Evolutionary conservation across 2,113 vertebrate species (phyloP).

Genomic region (Leptobrachium ailaonicum): DNA sequence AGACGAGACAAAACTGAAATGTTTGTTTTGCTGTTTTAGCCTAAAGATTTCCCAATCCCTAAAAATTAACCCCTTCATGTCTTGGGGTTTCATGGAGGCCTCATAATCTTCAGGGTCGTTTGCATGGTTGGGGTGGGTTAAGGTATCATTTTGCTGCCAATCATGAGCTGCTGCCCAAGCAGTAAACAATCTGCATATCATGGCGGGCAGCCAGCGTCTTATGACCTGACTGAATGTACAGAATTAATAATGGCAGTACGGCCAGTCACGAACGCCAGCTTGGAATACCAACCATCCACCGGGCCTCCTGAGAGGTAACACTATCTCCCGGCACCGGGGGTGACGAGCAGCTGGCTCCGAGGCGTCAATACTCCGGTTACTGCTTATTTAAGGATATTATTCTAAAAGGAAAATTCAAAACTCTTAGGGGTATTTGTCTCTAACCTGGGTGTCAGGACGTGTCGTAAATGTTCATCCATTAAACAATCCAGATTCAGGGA

Average conservation of each 20-base stretch:
- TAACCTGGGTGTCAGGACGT: no score
- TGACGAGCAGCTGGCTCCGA: not conserved
- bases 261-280: not conserved
- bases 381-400: not conserved
- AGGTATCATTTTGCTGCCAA: not conserved
- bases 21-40: no score
- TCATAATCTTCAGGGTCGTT: no score
- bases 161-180: not conserved
- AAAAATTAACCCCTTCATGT: no score
- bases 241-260: not conserved
- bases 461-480: no score
- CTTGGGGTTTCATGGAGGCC: no score
- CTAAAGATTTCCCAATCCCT: no score
- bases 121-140: no score
- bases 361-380: not conserved
- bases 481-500: no score
- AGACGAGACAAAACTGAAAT: no score
- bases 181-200: slow-evolving; percentile 12
- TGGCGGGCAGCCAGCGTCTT: not conserved
- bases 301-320: slow-evolving; percentile 16
- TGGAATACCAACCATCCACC: not conserved
- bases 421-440: no score
- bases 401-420: no score
- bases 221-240: slow-evolving; percentile 10
- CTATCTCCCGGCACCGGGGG: slow-evolving; percentile 1